A percentile compares a stretch with the other conserved stretches of the same genome.
Evolutionary conservation across 2,888 invertebrate species (phyloP).

Genomic region (Tanypteryx hageni): DNA sequence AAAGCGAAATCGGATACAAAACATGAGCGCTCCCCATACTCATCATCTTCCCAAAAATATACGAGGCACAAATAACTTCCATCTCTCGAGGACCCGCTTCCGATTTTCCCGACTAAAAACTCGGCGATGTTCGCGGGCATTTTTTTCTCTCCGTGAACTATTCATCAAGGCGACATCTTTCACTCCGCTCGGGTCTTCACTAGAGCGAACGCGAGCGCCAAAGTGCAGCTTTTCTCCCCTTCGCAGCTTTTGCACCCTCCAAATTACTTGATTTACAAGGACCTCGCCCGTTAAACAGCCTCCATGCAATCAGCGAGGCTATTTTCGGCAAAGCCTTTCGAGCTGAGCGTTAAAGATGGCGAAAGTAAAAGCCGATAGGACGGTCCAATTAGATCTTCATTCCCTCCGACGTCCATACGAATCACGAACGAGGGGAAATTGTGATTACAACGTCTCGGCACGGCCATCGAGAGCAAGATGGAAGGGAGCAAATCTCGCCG

Average conservation of each 20-base stretch:
- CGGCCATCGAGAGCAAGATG: not conserved
- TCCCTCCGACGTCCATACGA: not conserved
- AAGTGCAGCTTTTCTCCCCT: not conserved
- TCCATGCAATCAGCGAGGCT: not conserved
- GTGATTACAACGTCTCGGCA: not conserved
- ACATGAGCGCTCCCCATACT: not conserved
- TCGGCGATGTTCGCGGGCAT: not conserved
- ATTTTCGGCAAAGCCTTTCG: not conserved
- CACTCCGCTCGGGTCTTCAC: not conserved
- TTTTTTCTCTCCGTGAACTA: not conserved
- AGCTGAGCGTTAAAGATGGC: slow-evolving; percentile 19
- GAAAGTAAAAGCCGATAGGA: not conserved
- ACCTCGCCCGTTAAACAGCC: slow-evolving; percentile 1
- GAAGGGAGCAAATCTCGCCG: not conserved
- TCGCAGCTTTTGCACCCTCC: not conserved
- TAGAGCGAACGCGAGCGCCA: not conserved
- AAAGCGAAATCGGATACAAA: not conserved
- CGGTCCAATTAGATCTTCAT: slow-evolving; percentile 13
- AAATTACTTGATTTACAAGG: slow-evolving; percentile 32
- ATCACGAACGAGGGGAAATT: not conserved
- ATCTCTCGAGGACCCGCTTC: not conserved
- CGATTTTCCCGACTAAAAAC: not conserved
- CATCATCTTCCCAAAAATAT: not conserved
- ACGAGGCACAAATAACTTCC: not conserved
- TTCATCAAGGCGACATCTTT: not conserved